Evolutionary conservation across 2,113 vertebrate species (phyloP), one percentile per base, ranked within the genome.

Genomic region (Cisticola juncidis): DNA sequence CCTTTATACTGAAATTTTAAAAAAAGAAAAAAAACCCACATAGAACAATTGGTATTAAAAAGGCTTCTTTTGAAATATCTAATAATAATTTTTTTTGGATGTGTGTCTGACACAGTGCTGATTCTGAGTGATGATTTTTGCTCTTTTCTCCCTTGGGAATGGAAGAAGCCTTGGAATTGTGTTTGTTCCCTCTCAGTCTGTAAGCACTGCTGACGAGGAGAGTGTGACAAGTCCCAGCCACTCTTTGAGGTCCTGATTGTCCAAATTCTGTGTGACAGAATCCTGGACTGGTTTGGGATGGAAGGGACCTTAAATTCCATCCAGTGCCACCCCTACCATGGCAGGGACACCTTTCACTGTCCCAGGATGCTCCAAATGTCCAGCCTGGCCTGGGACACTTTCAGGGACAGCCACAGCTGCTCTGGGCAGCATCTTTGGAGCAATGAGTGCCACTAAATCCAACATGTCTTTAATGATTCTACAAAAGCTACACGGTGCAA

Each of bases 401-500:
- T 35, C 56, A 83, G 76, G 56, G 58, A 12, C 35, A 80, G 45
- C 44, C 45, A 8, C 71, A 50, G 65, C 35, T 64, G 4, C 42
- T 80, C 51, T 45, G 68, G 58, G 58, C 24, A 89, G 21, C 42
- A 73, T 17, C 45, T 66, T 9, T 23, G 29, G 69, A 89, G 18
- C 36, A 35, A 36, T 0, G 0, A 35, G 33, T 42, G 38, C 26
- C 57, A 10, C 72, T 61, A 44, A 76, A 91, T 44, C 68, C 14
- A 36, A 8, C 2, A 40, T 68, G 10, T 28, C n/a, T 65, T 53
- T 16, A 31, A 25, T 8, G 77, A 23, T 45, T 50, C 57, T 5
- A 31, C 48, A 19, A 4, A 73, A 65, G 24, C 28, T 40, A 44
- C 23, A 13, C 0, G 0, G 14, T 35, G 22, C 40, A 26, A 6